Evolutionary conservation across 2,797 vertebrate species (phyloP).

Genomic region (Tolypeutes matacus): DNA sequence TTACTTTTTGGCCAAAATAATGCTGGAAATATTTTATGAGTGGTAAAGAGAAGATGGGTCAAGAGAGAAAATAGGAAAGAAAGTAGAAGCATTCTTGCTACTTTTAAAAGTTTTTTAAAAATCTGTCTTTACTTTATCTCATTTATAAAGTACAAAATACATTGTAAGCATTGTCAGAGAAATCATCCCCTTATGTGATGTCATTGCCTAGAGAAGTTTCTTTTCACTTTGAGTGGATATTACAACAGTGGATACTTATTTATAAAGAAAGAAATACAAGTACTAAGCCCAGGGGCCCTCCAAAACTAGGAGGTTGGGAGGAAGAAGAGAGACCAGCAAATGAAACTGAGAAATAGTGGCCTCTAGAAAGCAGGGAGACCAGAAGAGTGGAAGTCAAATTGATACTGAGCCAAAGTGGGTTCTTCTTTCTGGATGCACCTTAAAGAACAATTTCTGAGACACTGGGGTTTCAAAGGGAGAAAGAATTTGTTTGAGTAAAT

Average conservation of each 20-base stretch:
- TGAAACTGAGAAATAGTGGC: not conserved
- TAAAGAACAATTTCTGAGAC: no score
- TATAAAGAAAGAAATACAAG: not conserved
- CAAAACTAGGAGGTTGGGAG: not conserved
- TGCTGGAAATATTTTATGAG: slow-evolving; percentile 35
- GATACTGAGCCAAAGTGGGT: no score
- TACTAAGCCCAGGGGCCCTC: not conserved
- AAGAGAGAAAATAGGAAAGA: not conserved
- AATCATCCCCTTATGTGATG: not conserved
- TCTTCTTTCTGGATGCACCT: no score
- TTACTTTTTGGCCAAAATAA: not conserved
- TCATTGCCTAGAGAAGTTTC: not conserved
- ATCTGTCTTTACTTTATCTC: not conserved
- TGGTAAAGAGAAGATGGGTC: not conserved
- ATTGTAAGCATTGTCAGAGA: not conserved
- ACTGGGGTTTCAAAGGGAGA: no score
- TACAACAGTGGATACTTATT: not conserved
- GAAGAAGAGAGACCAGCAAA: not conserved
- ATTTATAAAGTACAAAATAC: slow-evolving; percentile 1
- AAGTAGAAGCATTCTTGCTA: not conserved
- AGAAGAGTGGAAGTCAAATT: not conserved
- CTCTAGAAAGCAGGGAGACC: not conserved
- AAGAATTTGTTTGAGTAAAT: no score
- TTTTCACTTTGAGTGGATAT: slow-evolving; percentile 28
- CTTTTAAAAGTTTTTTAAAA: not conserved